Base-by-base conservation (phyloP, 2,888 invertebrate genomes). In the Thymelicus acteon region DNA sequence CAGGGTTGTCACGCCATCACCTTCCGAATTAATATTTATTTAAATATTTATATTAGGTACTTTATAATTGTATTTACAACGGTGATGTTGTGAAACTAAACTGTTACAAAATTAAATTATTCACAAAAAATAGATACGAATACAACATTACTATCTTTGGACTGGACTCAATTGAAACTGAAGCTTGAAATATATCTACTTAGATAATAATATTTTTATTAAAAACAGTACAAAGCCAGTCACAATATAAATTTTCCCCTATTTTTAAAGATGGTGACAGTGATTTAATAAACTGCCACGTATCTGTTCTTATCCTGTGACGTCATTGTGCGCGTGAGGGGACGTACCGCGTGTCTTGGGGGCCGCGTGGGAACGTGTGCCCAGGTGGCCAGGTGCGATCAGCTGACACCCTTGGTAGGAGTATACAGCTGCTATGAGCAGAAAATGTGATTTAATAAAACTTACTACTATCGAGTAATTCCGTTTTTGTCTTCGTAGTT, bases 281-380 rank as follows among this genome's bases (percentile, higher is more conserved):
- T 77, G 73, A 77, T 77, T 76, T 77, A 79, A 76, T 76, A 73
- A 74, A 68, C 80, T 74, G 88, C 85, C 89, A 90, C 90, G 88
- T 88, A 89, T 83, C 83, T 60, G 71, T 75, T 80, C 71, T 52
- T 65, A 44, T 52, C 44, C 73, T 75, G 78, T 86, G 85, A 85
- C 86, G 87, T 86, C 80, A 83, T 77, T 82, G 81, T 79, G 79
- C 74, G 72, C 75, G 69, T 71, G 71, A 76, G 76, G 78, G 79
- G 79, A 74, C 75, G 73, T 73, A 75, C 72, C 69, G 76, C 74
- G 82, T 78, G 80, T 79, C 79, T 77, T 81, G 79, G 91, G 90
- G 89, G 79, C 83, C 87, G 86, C 92, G 92, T 92, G 93, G 88
- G 92, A 92, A 93, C 86, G 86, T 86, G 87, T 84, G 78, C 82